These are phyloP conservation scores for Grantiella picta DNA, from an alignment of 2,113 vertebrate genomes.

Conservation along the genomic window DNA sequence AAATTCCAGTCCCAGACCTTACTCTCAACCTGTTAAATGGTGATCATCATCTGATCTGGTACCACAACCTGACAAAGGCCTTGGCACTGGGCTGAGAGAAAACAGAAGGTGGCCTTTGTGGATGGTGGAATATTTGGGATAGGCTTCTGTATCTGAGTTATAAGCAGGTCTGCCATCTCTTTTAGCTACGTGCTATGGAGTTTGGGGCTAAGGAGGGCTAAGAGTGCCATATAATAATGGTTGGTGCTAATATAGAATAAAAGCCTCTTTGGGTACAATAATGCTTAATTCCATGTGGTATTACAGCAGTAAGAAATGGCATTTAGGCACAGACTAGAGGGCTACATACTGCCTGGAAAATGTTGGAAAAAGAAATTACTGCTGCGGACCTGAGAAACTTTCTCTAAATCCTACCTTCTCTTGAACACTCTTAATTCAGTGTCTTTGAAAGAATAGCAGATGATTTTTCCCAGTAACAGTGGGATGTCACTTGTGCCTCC, in stretches of 20 bases:
- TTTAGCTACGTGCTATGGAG: background rate
- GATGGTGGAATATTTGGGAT: background rate
- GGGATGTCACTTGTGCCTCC: background rate
- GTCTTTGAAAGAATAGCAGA: background rate
- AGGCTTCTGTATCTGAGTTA: background rate
- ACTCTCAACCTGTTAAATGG: background rate
- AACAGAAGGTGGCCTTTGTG: background rate
- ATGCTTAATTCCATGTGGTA: background rate
- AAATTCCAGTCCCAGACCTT: background rate
- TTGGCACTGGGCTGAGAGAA: background rate
- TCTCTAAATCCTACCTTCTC: background rate
- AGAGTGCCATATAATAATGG: background rate
- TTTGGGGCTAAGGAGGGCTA: background rate
- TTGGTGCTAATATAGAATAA: background rate
- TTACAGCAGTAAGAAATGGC: background rate
- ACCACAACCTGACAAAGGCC: background rate
- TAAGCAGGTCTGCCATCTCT: background rate
- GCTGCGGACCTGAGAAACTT: background rate
- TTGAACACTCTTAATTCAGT: background rate
- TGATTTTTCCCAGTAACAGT: background rate
- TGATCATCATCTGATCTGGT: background rate
- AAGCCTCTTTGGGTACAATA: background rate
- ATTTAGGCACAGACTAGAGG: background rate
- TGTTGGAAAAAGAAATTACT: background rate
- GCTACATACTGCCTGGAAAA: background rate